Evolutionary conservation across 2,113 vertebrate genomes (phyloP), one percentile per base, ranked within the genome.

Genomic region (Macroglossus sobrinus): DNA sequence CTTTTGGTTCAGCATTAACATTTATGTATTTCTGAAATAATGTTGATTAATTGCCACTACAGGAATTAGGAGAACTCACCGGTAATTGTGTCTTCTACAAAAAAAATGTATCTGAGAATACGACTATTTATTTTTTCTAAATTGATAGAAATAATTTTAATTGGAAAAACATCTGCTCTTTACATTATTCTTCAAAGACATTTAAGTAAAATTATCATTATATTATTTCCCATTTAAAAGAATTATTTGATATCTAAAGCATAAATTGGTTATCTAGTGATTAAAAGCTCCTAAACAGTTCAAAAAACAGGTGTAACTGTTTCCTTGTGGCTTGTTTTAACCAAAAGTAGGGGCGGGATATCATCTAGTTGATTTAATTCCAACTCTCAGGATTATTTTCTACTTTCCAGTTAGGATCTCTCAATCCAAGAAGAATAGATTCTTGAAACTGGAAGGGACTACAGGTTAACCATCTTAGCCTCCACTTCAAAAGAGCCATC

Each of bases 1-100:
- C 61, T 95, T 89, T 96, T 91, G 33, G 38, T 75, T 15, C 26
- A 28, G 26, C 80, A 28, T 59, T 87, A 75, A 80, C 40, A 19
- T 75, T 47, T 86, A 78, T 24, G 12, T 84, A 40, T 93, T 93
- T 95, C 69, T 66, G 64, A 91, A 96, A 85, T 89, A 78, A 64
- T 85, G 81, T 75, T 72, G 13, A 94, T 88, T 84, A 84, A 96
- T 91, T 38, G 11, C 6, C 53, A 78, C 5, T 40, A 43, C 28
- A 96, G 33, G 35, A 81, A 92, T 84, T 63, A 88, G 7, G 45
- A 69, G 47, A 72, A 88, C 18, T 90, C 28, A 28, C 24, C 59
- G 61, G 43, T 10, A 93, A 28, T 53, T 78, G 3, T 43, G 8
- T 45, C 21, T 90, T 71, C 28, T 47, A 80, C 28, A 69, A 53